A percentile compares a stretch with the other conserved stretches of the same genome.
phyloP scores from a whole-genome alignment of 2,113 vertebrate species.

The Dasyprocta punctata region DNA sequence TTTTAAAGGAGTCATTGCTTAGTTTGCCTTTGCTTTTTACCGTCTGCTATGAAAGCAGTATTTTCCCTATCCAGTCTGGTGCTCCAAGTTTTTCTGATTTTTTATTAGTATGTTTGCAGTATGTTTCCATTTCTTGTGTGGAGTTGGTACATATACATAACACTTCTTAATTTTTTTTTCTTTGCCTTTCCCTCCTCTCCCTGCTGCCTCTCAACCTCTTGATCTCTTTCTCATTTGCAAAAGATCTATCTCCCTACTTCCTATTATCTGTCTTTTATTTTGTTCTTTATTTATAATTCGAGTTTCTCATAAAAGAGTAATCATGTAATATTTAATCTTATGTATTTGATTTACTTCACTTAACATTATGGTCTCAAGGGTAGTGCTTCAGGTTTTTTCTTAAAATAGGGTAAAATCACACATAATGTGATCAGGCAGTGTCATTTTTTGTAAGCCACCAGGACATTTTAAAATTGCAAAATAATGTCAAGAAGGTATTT shows the following conservation, averaged over 20 bases:
- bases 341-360: not conserved
- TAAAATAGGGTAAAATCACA: not conserved
- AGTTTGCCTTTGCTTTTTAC: not conserved
- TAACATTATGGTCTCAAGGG: not conserved
- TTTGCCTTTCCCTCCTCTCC: not conserved
- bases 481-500: not conserved
- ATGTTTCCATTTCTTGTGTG: not conserved
- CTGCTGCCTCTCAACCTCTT: not conserved
- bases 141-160: not conserved
- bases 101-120: not conserved
- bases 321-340: not conserved
- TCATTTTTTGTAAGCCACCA: not conserved
- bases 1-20: not conserved
- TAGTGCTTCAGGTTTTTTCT: not conserved
- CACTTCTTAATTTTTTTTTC: not conserved
- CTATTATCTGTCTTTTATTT: not conserved
- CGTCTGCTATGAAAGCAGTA: not conserved
- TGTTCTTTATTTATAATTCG: not conserved
- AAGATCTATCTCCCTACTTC: not conserved
- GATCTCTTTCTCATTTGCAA: not conserved
- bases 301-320: not conserved
- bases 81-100: not conserved
- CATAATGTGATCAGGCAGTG: not conserved
- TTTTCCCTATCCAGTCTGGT: not conserved
- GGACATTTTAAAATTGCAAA: slow-evolving; percentile 3